Conservation (phyloP, 2,797 vertebrate species). For the Aldrovandia affinis region DNA sequence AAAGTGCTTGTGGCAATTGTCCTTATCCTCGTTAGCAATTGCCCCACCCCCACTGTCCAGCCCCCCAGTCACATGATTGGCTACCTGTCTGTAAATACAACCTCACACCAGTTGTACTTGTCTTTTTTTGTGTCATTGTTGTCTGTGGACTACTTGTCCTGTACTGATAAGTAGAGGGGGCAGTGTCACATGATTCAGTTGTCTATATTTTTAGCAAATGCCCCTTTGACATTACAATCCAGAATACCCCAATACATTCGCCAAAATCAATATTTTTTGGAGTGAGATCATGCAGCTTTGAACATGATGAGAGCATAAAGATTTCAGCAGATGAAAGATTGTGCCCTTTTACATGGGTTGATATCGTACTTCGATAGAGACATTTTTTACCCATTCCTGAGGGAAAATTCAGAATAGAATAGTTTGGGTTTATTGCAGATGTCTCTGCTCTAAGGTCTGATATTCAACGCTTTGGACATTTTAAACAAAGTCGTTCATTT, state of each 20-base stretch:
- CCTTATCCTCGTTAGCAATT: constrained; percentile 38
- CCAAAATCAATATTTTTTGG: not conserved
- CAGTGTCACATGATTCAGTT: not conserved
- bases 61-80: constrained; percentile 47
- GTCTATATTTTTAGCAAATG: not conserved
- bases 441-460: too few species aligned
- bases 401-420: not conserved
- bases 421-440: not conserved
- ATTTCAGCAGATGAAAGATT: not conserved
- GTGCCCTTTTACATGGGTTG: not conserved
- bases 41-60: constrained; percentile 26
- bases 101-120: constrained; percentile 49
- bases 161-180: not conserved
- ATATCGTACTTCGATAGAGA: not conserved
- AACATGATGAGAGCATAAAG: not conserved
- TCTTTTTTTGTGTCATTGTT: constrained; percentile 52
- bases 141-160: constrained; percentile 45
- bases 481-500: not conserved
- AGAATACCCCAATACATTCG: not conserved
- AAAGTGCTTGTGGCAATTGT: constrained; percentile 69
- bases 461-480: not conserved
- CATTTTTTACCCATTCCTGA: not conserved
- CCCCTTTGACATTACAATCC: not conserved
- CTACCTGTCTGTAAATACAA: constrained; percentile 48
- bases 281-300: constrained; percentile 32